These are phyloP conservation scores for Habrosyne pyritoides DNA, from an alignment of 2,888 invertebrate species.

Conservation along the genomic window DNA sequence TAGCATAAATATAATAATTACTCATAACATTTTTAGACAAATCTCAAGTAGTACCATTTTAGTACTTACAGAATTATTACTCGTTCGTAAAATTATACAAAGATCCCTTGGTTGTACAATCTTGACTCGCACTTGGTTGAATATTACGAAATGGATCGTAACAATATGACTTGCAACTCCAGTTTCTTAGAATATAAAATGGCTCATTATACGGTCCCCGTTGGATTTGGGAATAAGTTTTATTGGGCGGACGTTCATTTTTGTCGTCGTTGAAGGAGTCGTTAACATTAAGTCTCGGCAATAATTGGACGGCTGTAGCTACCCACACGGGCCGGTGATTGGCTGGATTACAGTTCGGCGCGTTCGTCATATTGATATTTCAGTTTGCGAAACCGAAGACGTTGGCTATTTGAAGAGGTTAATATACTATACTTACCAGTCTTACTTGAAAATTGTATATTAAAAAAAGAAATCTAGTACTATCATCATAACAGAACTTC, in stretches of 20 bases:
- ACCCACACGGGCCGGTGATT: slow-evolving; percentile 35
- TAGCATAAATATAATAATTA: background rate
- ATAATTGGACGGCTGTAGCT: slow-evolving; percentile 32
- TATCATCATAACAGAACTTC: background rate
- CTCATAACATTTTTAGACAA: background rate
- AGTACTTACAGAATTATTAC: background rate
- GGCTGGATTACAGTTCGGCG: slow-evolving; percentile 34
- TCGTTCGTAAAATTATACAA: slow-evolving; percentile 5
- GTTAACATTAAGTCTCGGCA: slow-evolving; percentile 28
- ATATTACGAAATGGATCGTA: slow-evolving; percentile 2
- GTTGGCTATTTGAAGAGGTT: background rate
- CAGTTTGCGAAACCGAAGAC: background rate
- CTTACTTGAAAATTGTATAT: background rate
- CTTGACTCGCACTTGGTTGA: background rate
- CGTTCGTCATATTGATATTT: slow-evolving; percentile 11
- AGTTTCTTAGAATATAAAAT: slow-evolving; percentile 32
- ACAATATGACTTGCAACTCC: slow-evolving; percentile 21
- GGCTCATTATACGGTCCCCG: slow-evolving; percentile 29
- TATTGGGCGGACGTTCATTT: slow-evolving; percentile 27
- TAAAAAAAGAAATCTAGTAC: too few species aligned
- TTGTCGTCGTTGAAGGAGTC: slow-evolving; percentile 22
- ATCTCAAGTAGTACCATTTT: background rate
- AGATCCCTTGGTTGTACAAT: slow-evolving; percentile 11
- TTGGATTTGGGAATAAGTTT: slow-evolving; percentile 31
- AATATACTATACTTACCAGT: background rate